phyloP scores from a whole-genome alignment of 1,140 invertebrate species.

The Bathynomus jamesi region DNA sequence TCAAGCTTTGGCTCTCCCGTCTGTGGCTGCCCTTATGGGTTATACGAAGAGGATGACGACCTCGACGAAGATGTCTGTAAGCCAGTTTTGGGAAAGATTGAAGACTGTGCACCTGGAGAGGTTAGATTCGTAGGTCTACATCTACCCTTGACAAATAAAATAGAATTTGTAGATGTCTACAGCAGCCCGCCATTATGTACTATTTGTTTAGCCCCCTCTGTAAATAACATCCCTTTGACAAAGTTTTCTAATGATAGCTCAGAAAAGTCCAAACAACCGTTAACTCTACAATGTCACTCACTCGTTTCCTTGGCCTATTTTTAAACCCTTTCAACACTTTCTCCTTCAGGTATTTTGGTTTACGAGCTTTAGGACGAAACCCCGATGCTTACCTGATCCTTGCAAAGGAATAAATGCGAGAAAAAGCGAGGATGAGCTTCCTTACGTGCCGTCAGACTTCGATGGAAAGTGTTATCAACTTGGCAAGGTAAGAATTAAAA shows the following conservation, averaged over 20 bases:
- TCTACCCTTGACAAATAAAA: not conserved
- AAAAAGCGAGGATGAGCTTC: not conserved
- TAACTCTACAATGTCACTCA: too few species aligned
- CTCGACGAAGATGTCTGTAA: not conserved
- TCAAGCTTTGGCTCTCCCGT: conserved; percentile 17
- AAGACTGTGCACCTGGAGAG: not conserved
- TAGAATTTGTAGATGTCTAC: not conserved
- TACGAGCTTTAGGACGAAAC: not conserved
- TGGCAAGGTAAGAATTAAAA: not conserved
- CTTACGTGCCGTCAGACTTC: not conserved
- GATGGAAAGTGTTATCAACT: not conserved
- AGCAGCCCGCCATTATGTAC: not conserved
- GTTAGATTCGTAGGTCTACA: not conserved
- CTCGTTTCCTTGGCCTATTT: too few species aligned
- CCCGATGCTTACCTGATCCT: not conserved
- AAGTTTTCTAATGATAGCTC: too few species aligned
- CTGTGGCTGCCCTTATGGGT: conserved; percentile 13
- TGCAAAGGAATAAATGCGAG: not conserved
- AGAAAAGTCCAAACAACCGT: too few species aligned
- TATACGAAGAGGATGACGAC: conserved; percentile 2
- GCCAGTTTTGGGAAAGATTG: not conserved
- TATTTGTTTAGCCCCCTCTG: not conserved
- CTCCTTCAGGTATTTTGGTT: not conserved
- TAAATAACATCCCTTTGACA: too few species aligned
- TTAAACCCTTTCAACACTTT: too few species aligned